Evolutionary conservation across 2,888 invertebrate genomes (phyloP), one percentile per base, ranked within the genome.

Genomic region (Odontothrips loti): DNA sequence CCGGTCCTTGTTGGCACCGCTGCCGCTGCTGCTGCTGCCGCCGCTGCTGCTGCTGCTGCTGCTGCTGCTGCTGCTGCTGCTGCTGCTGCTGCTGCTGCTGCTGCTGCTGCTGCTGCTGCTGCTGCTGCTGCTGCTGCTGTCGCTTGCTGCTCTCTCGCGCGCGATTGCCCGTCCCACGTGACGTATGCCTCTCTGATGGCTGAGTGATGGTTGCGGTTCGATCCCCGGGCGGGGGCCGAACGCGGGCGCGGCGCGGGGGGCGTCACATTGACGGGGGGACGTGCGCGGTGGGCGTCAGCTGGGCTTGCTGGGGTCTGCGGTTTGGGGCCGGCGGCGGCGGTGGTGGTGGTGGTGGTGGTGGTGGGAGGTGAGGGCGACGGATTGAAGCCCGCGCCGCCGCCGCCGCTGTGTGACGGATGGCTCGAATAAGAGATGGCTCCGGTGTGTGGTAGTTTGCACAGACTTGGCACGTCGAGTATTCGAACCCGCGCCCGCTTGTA

Each of bases 171-270:
- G 68, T 12, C 23, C 68, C 68, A 75, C 68, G 68, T 75, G 68
- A 75, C 68, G 68, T 75, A 75, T 75, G 68, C 68, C 68, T 23
- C 68, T 12, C 68, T 75, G 68, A 75, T 75, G 68, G 68, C 68
- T 27, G 68, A 75, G 11, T 75, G 68, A 75, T 75, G 68, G 68
- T 12, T 75, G 68, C 68, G 68, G 68, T 75, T 75, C 68, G 68
- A 75, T 75, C 68, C 68, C 68, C 68, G 68, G n/a, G 27, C 27
- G 68, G 68, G 68, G 68, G 12, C 68, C 23, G 68, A 17, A 23
- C 68, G 68, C 68, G 17, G 15, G 51, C 51, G 34, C 34, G 34
- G 34, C 34, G 34, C 34, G 34, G 34, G n/a, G 34, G 34, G 6
- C 34, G 34, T 43, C 34, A 75, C 68, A 75, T 75, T 58, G 58